phyloP scores from a whole-genome alignment of 1,140 invertebrate genomes.

The Anthonomus grandis region DNA sequence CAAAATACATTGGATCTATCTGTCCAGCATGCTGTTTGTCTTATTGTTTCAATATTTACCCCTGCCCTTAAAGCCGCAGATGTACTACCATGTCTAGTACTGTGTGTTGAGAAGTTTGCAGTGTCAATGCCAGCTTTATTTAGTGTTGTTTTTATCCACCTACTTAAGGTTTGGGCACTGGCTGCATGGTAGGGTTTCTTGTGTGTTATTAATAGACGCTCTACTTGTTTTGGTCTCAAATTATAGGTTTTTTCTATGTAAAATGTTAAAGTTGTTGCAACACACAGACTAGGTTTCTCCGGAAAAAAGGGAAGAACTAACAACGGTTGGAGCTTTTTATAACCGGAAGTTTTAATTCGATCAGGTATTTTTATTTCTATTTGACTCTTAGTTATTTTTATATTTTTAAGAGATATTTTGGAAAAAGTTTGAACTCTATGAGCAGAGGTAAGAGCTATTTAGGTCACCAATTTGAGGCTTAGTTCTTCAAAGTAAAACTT shows the following conservation, averaged over 20 bases:
- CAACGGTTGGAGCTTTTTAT: background rate
- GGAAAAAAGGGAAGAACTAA: background rate
- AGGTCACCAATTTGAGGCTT: background rate
- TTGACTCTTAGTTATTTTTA: background rate
- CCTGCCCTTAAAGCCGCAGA: slow-evolving; percentile 28
- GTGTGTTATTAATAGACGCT: background rate
- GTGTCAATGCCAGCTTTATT: slow-evolving; percentile 33
- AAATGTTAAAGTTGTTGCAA: background rate
- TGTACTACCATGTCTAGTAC: slow-evolving; percentile 36
- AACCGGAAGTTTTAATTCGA: slow-evolving; percentile 2
- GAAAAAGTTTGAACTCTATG: slow-evolving; percentile 1
- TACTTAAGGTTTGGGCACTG: slow-evolving; percentile 31
- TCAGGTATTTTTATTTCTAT: background rate
- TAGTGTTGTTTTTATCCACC: slow-evolving; percentile 39
- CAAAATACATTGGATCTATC: slow-evolving; percentile 29
- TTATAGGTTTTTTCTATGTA: slow-evolving; percentile 10
- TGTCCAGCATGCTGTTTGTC: slow-evolving; percentile 36
- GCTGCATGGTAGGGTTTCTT: slow-evolving; percentile 4
- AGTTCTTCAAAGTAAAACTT: slow-evolving; percentile 16
- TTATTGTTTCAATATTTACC: slow-evolving; percentile 34
- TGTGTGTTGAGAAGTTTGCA: slow-evolving; percentile 30
- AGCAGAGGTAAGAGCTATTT: background rate
- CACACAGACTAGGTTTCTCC: slow-evolving; percentile 1
- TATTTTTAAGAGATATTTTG: background rate
- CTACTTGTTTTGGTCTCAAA: background rate